Percentiles rank a stretch among this genome's conserved stretches.
These are phyloP conservation scores for Riparia riparia DNA, from an alignment of 2,113 vertebrate species.

Conservation along the genomic window DNA sequence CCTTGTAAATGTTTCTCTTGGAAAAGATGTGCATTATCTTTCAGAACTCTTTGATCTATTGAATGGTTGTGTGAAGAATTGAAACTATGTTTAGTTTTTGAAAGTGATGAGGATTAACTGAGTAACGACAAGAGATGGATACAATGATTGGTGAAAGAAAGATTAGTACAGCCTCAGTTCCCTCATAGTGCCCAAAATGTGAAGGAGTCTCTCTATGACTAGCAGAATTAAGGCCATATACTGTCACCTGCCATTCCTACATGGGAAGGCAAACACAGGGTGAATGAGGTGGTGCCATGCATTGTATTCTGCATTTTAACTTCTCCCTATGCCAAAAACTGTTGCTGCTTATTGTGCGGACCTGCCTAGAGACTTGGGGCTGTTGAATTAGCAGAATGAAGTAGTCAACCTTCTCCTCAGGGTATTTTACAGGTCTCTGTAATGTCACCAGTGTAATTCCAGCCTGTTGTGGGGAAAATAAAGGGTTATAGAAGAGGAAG, in stretches of 20 bases:
- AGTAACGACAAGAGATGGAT: background rate
- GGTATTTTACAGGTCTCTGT: background rate
- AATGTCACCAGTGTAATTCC: background rate
- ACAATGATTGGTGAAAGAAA: background rate
- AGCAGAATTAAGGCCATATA: background rate
- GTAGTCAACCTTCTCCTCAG: rapidly evolving
- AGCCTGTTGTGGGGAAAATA: background rate
- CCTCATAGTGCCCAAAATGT: background rate
- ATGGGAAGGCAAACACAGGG: background rate
- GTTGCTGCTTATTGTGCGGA: background rate
- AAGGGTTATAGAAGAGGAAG: background rate
- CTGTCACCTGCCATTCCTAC: background rate
- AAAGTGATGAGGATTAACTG: background rate
- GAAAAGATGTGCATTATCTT: background rate
- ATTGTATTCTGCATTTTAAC: background rate
- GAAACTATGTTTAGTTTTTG: background rate
- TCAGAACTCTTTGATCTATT: background rate
- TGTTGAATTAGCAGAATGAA: background rate
- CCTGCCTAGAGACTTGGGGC: background rate
- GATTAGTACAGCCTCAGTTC: background rate
- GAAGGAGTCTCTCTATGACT: background rate
- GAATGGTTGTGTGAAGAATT: background rate
- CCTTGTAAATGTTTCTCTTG: background rate
- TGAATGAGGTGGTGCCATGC: background rate
- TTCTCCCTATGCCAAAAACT: background rate